Conservation (phyloP, 2,888 invertebrate genomes). For the Phytoseiulus persimilis region DNA sequence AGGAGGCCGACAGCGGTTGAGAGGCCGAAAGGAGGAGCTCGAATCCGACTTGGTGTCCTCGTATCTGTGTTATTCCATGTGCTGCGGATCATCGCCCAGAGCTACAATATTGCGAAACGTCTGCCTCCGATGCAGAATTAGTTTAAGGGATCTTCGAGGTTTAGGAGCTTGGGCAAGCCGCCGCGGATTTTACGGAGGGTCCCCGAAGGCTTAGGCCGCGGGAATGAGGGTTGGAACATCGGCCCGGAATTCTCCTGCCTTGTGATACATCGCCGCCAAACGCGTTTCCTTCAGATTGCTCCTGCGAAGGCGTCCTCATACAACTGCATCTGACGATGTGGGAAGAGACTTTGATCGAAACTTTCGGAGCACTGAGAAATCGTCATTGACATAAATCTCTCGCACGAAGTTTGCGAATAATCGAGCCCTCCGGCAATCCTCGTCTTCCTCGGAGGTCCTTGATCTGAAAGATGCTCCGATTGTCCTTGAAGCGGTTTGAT, state of each 20-base stretch:
- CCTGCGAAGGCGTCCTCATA: neutral
- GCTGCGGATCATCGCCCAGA: no score
- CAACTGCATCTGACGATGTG: neutral
- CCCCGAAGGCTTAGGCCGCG: neutral
- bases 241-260: neutral
- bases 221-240: neutral
- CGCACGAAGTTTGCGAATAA: neutral
- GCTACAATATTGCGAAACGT: neutral
- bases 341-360: neutral
- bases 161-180: neutral
- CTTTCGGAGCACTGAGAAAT: neutral
- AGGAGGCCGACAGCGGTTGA: no score
- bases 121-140: neutral
- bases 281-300: neutral
- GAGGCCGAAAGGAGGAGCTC: no score
- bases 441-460: neutral
- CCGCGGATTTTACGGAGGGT: neutral
- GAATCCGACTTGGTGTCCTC: no score
- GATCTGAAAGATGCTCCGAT: neutral
- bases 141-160: neutral
- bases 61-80: no score
- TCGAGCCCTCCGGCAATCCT: neutral
- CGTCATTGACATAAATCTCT: constrained; percentile 5
- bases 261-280: neutral
- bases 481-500: neutral